A percentile compares a stretch with the other conserved stretches of the same genome.
Conservation (phyloP, 2,888 invertebrate species). For the Drosophila mimetica region DNA sequence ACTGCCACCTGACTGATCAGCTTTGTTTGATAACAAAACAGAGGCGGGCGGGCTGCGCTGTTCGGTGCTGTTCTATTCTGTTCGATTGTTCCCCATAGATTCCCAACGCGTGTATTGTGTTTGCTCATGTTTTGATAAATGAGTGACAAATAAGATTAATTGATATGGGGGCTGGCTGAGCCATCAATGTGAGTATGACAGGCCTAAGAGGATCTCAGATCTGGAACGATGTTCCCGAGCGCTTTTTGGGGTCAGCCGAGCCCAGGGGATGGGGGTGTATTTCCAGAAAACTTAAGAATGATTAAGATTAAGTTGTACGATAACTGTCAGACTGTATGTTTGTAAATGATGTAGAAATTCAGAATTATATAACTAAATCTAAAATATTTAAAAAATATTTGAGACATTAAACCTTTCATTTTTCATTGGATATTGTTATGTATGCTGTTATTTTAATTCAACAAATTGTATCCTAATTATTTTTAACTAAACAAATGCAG, state of each 20-base stretch:
- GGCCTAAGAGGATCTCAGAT: constrained; percentile 75
- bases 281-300: not conserved
- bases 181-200: constrained; percentile 53
- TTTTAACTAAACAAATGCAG: not conserved
- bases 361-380: too few species aligned
- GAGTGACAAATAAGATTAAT: constrained; percentile 80
- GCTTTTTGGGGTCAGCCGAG: constrained; percentile 24
- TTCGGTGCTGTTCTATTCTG: not conserved
- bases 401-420: not conserved
- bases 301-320: constrained; percentile 2
- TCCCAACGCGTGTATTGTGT: constrained; percentile 12
- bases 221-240: constrained; percentile 45
- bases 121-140: constrained; percentile 63
- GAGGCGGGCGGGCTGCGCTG: constrained; percentile 22
- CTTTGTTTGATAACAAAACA: constrained; percentile 75
- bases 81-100: constrained; percentile 28
- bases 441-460: too few species aligned
- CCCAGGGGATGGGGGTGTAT: constrained; percentile 12
- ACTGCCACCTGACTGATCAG: constrained; percentile 80
- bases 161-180: constrained; percentile 57
- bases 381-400: not conserved
- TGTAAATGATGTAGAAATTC: too few species aligned
- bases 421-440: too few species aligned
- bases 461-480: not conserved
- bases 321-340: too few species aligned